Evolutionary conservation across 2,113 vertebrate genomes (phyloP).

Genomic region (Laterallus jamaicensis): DNA sequence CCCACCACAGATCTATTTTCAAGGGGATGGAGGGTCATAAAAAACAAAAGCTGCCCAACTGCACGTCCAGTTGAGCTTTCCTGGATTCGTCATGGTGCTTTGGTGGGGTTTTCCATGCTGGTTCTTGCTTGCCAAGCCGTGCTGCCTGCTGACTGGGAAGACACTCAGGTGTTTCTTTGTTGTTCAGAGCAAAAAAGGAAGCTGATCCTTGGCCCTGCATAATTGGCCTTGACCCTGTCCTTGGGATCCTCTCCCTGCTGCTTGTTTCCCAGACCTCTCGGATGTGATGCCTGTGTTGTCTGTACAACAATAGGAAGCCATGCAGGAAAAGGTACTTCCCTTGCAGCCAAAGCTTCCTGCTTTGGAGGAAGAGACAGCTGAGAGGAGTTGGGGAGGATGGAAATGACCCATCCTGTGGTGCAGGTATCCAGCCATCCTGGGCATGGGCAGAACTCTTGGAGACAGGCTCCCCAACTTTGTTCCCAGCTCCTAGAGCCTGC

Average conservation of each 20-base stretch:
- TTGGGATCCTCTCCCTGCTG: neutral
- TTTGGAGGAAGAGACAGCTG: neutral
- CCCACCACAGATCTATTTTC: neutral
- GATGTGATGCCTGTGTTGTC: neutral
- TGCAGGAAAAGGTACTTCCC: neutral
- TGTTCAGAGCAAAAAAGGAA: neutral
- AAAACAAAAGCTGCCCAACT: neutral
- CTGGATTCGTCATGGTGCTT: neutral
- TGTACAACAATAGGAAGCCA: neutral
- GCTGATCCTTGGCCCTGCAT: neutral
- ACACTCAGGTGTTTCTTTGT: neutral
- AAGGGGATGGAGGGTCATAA: neutral
- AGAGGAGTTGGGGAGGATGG: neutral
- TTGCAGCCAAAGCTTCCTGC: neutral
- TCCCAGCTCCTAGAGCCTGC: neutral
- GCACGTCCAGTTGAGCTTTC: neutral
- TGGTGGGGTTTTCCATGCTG: neutral
- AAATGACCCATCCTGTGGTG: neutral
- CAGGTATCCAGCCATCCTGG: neutral
- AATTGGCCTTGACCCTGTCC: neutral
- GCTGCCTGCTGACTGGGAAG: neutral
- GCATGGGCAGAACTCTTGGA: neutral
- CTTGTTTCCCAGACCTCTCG: neutral
- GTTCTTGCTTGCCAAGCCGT: neutral
- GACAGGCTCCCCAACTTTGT: neutral